Percentiles rank a stretch among this genome's conserved stretches.
These are phyloP conservation scores for Eleutherodactylus coqui DNA, from an alignment of 2,797 vertebrate species.

Conservation along the genomic window DNA sequence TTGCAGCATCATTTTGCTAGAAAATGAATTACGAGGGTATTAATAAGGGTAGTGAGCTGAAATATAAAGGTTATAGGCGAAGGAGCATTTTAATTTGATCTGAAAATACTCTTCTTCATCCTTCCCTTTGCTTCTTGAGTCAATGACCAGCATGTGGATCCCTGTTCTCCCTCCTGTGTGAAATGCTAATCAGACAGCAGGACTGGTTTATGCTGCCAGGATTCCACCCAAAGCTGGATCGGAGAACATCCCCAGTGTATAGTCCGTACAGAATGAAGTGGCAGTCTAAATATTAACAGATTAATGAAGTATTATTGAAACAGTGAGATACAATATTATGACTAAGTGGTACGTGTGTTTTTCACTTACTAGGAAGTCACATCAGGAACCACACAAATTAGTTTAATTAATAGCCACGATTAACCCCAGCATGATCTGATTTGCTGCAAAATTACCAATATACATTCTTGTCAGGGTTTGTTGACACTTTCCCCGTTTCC, in stretches of 20 bases:
- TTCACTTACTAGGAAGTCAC: conserved; percentile 27
- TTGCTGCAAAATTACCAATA: conserved; percentile 22
- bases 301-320: conserved; percentile 60
- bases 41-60: no score
- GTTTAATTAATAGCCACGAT: conserved; percentile 47
- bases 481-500: not conserved
- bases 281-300: conserved; percentile 55
- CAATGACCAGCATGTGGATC: conserved; percentile 15
- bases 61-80: not conserved
- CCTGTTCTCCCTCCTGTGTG: conserved; percentile 14
- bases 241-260: conserved; percentile 43
- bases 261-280: conserved; percentile 47
- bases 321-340: conserved; percentile 56
- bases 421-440: conserved; percentile 30
- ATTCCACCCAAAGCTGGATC: conserved; percentile 31
- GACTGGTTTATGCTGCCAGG: conserved; percentile 45
- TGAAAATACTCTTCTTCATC: not conserved
- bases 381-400: conserved; percentile 38
- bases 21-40: not conserved
- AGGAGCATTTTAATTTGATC: not conserved
- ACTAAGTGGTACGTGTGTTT: conserved; percentile 42
- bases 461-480: conserved; percentile 9
- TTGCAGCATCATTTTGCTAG: not conserved
- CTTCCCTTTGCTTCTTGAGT: not conserved
- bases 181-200: conserved; percentile 53